Conservation (phyloP, 2,888 invertebrate genomes). For the Strigamia transsilvanica region DNA sequence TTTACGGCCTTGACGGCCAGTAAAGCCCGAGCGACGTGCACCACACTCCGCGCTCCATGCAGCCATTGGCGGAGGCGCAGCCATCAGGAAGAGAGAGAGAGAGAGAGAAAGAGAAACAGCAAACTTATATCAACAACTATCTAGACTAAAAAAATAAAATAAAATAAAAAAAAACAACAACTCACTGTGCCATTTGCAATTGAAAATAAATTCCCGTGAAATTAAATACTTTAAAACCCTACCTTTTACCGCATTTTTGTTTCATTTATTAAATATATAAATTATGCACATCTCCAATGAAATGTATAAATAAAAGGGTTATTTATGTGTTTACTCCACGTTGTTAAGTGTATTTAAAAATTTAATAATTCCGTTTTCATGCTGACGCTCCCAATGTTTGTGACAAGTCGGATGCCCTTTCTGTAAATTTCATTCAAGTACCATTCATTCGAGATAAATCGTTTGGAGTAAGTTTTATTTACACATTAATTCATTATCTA, state of each 20-base stretch:
- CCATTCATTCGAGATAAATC: neutral
- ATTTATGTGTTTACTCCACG: constrained; percentile 43
- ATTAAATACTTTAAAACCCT: neutral
- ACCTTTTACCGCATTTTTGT: neutral
- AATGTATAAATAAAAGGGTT: constrained; percentile 12
- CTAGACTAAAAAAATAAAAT: neutral
- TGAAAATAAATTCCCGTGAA: neutral
- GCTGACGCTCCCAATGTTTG: neutral
- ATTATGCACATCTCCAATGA: neutral
- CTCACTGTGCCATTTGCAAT: neutral
- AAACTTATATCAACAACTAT: neutral
- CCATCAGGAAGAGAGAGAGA: constrained; percentile 24
- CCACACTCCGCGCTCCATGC: constrained; percentile 37
- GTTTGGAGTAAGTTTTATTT: neutral
- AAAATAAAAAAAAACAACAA: neutral
- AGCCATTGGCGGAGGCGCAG: constrained; percentile 48
- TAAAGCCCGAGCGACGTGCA: constrained; percentile 45
- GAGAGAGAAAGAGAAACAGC: neutral
- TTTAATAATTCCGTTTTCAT: constrained; percentile 34
- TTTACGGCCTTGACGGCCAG: constrained; percentile 53
- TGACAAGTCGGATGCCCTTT: constrained; percentile 10
- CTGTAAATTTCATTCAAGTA: constrained; percentile 17
- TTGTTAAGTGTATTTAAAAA: constrained; percentile 21
- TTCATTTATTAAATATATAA: neutral
- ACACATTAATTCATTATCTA: neutral